Base-by-base conservation (phyloP, 1,140 invertebrate species). In the Drosophila ercepeae region DNA sequence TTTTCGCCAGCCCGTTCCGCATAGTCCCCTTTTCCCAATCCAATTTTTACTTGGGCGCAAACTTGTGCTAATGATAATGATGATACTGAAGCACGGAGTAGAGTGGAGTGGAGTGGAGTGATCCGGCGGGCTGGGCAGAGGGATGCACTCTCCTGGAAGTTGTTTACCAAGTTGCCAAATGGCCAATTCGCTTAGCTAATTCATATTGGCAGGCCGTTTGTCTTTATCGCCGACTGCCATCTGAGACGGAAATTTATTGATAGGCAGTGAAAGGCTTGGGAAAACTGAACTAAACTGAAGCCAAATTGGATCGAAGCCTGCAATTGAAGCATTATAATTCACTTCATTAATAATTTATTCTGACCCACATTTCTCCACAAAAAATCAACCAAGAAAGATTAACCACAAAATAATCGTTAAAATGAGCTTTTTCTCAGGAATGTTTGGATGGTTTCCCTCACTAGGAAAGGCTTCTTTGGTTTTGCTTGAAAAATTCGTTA, bases 101-200 rank as follows among this genome's bases (percentile, higher is more conserved):
- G 21, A 46, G 41, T 13, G 39, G 23, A 13, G 7, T 39, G 27
- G 9, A 51, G 32, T 21, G 41, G n/a, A 19, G 14, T 25, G 8
- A 1, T 3, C 45, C 36, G n/a, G n/a, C 13, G 34, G 46, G 8
- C 23, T n/a, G 44, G 51, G 23, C 21, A 14, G 29, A 36, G 27
- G 36, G 63, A 54, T 74, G 48, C 41, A 29, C 45, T 64, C 46
- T 74, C 32, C 36, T 57, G 51, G 71, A 53, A 63, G 77, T 79
- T 79, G 76, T 88, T 86, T 86, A 82, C 82, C 64, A 86, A 81
- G 70, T 81, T 69, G 59, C 73, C 77, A 86, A 86, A 84, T 84
- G 76, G 81, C 82, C 81, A 84, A 84, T 81, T 86, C 81, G 81
- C 81, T 84, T 84, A 86, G 81, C 81, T 84, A 84, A 84, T 84